Conservation (phyloP, 2,797 vertebrate genomes). For the Pelochelys cantorii region DNA sequence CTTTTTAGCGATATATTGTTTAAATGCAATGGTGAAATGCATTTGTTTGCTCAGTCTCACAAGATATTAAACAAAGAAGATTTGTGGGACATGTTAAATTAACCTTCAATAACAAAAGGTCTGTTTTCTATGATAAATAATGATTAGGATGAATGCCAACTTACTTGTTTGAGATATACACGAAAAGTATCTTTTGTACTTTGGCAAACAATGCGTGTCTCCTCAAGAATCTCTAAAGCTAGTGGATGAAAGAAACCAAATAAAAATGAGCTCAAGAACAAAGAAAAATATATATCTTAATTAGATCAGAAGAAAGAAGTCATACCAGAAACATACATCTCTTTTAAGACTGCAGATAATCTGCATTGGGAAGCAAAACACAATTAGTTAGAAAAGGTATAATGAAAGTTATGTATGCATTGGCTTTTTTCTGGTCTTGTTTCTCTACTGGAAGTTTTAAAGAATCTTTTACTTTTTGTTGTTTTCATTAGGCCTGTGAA, state of each 20-base stretch:
- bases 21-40: not conserved
- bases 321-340: not conserved
- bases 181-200: too few relatives aligned
- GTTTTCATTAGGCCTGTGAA: not conserved
- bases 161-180: not conserved
- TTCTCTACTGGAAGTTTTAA: not conserved
- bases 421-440: not conserved
- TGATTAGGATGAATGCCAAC: not conserved
- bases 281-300: not conserved
- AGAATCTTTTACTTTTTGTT: not conserved
- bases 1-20: not conserved
- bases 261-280: not conserved
- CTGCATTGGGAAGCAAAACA: not conserved
- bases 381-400: not conserved
- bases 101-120: conserved; percentile 3
- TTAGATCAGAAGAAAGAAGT: not conserved
- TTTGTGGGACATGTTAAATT: not conserved
- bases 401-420: not conserved
- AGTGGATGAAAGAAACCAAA: not conserved
- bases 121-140: not conserved
- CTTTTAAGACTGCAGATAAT: not conserved
- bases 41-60: not conserved
- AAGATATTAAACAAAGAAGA: conserved; percentile 8
- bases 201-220: too few relatives aligned
- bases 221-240: not conserved